Percentiles rank a stretch among this genome's conserved stretches.
Evolutionary conservation across 2,888 invertebrate genomes (phyloP).

Genomic region (Schizotus pectinicornis): DNA sequence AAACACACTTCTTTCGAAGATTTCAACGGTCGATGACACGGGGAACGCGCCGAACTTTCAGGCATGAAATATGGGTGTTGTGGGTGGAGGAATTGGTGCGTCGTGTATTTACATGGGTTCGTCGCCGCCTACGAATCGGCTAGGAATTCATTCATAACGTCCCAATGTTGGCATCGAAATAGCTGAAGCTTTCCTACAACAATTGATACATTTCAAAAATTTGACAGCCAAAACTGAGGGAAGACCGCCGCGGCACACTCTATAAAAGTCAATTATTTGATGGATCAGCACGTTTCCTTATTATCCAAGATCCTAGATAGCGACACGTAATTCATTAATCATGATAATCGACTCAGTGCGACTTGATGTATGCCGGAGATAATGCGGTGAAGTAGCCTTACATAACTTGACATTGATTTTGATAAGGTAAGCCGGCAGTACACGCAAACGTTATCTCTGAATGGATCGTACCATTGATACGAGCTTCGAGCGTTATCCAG

Average conservation of each 20-base stretch:
- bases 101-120: not conserved
- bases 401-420: conserved; percentile 15
- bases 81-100: conserved; percentile 21
- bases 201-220: not conserved
- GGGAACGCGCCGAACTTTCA: conserved; percentile 3
- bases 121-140: not conserved
- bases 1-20: conserved; percentile 4
- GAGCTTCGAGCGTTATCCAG: too few relatives aligned
- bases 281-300: too few relatives aligned
- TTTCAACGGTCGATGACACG: conserved; percentile 27
- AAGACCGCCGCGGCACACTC: not conserved
- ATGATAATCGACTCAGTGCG: not conserved
- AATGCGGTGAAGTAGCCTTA: conserved; percentile 8
- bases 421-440: conserved; percentile 11
- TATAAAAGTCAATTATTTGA: not conserved
- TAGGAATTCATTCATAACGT: not conserved
- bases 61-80: not conserved
- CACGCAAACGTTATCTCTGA: conserved; percentile 12
- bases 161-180: not conserved
- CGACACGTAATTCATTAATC: conserved; percentile 12
- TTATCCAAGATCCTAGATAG: too few relatives aligned
- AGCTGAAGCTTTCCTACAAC: not conserved
- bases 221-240: not conserved
- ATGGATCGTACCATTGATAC: conserved; percentile 8
- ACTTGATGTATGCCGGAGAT: conserved; percentile 1